Conservation (phyloP, 2,888 invertebrate genomes). For the Amphipoea lucens region DNA sequence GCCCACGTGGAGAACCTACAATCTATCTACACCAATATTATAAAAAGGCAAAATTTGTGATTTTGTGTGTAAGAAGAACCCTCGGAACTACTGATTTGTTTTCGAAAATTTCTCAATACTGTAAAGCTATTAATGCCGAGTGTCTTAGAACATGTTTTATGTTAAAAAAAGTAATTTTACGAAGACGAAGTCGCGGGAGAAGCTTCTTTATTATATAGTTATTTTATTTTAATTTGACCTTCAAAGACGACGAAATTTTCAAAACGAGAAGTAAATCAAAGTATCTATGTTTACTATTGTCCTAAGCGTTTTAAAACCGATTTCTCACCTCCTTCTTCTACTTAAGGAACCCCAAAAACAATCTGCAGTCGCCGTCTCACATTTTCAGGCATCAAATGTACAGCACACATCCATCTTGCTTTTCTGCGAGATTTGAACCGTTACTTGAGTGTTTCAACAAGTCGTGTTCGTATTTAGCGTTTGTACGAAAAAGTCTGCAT, state of each 20-base stretch:
- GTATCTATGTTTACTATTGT: neutral
- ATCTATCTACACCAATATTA: neutral
- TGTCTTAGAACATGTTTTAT: neutral
- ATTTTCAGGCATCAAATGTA: slow-evolving; percentile 64
- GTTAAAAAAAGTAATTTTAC: neutral
- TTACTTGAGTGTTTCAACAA: slow-evolving; percentile 59
- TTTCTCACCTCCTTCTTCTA: neutral
- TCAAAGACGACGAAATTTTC: neutral
- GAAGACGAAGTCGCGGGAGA: too few species aligned
- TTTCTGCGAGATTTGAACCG: slow-evolving; percentile 61
- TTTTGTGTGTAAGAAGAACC: neutral
- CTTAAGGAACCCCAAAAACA: slow-evolving; percentile 55
- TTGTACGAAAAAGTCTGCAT: slow-evolving; percentile 26
- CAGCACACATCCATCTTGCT: slow-evolving; percentile 65
- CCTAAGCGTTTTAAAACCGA: neutral
- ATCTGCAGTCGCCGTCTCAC: slow-evolving; percentile 48
- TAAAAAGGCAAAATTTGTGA: neutral
- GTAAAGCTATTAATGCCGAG: neutral
- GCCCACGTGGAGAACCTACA: too few species aligned
- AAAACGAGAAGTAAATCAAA: neutral
- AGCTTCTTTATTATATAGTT: neutral
- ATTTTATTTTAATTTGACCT: neutral
- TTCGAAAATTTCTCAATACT: neutral
- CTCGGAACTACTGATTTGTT: neutral
- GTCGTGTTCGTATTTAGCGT: slow-evolving; percentile 53